Base-by-base conservation (phyloP, 2,113 vertebrate genomes). In the Hirundichthys speculiger region DNA sequence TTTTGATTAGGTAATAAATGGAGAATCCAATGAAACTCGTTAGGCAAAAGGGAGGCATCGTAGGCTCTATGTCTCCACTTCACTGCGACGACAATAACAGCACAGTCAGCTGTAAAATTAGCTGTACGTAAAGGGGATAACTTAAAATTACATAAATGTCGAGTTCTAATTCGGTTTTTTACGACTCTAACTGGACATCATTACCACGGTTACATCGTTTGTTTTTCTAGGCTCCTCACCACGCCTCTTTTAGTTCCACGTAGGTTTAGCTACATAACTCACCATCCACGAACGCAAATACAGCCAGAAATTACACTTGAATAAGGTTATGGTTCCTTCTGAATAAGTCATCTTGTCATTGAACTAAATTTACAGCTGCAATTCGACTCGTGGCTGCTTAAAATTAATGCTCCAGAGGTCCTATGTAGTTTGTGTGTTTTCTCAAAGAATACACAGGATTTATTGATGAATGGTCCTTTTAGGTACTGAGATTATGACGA, bases 181-280 rank as follows among this genome's bases (percentile, higher is more conserved):
- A 1, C 2, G 2, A 2, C 4, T n/a, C 2, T 41, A 21, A 27
- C 16, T 3, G 12, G 0, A 39, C 1, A 0, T 13, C 13, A 16
- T 38, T 20, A 14, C 9, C 2, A 27, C 11, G 3, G 5, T 20
- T 8, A 30, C 10, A n/a, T 21, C 0, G 8, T 20, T 5, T 39
- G 0, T 1, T 10, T 51, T 11, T n/a, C 53, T n/a, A 25, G n/a
- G n/a, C n/a, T 8, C 24, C 30, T 34, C 6, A 2, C 24, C 15
- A 24, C 16, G 24, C 18, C 18, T 0, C 15, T 18, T 5, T 15
- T 3, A n/a, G n/a, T n/a, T 13, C 0, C 3, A 27, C 5, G 20
- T 20, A 6, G 1, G 19, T 18, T 9, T 43, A 48, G 70, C 58
- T 69, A 52, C 22, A 27, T 57, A 46, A 52, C 54, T 16, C 15